Base-by-base conservation (phyloP, 2,113 vertebrate species). In the Ammospiza nelsoni region DNA sequence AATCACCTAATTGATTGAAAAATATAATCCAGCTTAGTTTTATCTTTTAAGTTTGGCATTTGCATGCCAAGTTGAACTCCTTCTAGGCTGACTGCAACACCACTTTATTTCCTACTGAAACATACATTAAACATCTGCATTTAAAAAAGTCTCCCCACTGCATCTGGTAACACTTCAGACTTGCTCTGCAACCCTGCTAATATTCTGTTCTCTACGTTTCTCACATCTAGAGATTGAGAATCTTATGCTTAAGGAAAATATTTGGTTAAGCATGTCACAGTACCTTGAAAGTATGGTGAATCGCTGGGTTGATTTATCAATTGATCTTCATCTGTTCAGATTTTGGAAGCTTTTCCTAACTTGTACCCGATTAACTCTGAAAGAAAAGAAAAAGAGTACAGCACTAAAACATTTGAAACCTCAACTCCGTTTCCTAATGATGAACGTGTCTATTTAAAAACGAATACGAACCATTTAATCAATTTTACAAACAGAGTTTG, bases 241-340 rank as follows among this genome's bases (percentile, higher is more conserved):
- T 92, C 84, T 69, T 49, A 94, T 6, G 46, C 72, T 92, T 74
- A 92, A 95, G 68, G 79, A 95, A 95, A 93, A 92, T 74, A 92
- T 59, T 71, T 87, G 73, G 72, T 73, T 87, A 92, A 95, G 90
- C 49, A 74, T 48, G 55, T 83, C 94, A 97, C 96, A 90, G 92
- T 97, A 97, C 97, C 97, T 97, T 97, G 91, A 96, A 97, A 93
- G 71, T 94, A 92, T 92, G 97, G 92, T 94, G 97, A 96, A 97
- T 95, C 68, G 78, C 86, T 94, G 84, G 83, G 96, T 95, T 24
- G 57, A 57, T 97, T 96, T 95, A 98, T 93, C 95, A 98, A 94
- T 95, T 94, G 89, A 94, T 97, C 98, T 97, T 98, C 98, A 98
- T 98, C 96, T 97, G 97, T 92, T 96, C 73, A 87, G 86, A 96